These are phyloP conservation scores for Phyllostomus hastatus DNA, from an alignment of 2,113 vertebrate genomes.

Conservation along the genomic window DNA sequence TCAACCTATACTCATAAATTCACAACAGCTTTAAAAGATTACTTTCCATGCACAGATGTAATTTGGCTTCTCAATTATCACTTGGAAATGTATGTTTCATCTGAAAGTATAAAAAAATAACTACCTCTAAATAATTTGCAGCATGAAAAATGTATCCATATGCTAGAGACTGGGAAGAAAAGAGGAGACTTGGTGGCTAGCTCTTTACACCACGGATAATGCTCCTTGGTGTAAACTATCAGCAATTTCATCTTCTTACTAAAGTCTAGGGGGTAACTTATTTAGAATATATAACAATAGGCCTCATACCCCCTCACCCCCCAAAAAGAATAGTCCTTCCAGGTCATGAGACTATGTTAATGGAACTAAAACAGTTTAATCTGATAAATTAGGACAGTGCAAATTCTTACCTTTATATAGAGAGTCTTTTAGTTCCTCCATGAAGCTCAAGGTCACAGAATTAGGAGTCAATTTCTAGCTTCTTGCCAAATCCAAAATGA, in stretches of 20 bases:
- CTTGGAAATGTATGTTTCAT: constrained; percentile 5
- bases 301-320: background rate
- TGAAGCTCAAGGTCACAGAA: constrained; percentile 15
- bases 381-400: background rate
- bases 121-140: background rate
- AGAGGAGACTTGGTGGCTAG: background rate
- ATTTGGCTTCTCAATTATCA: constrained; percentile 4
- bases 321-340: background rate
- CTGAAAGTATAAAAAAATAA: constrained; percentile 22
- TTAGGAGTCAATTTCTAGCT: background rate
- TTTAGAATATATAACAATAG: background rate
- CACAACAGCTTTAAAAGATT: background rate
- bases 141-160: constrained; percentile 6
- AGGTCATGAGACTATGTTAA: constrained; percentile 1
- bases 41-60: constrained; percentile 28
- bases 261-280: background rate
- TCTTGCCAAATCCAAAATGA: constrained; percentile 23
- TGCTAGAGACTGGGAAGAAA: background rate
- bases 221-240: background rate
- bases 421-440: constrained; percentile 8
- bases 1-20: background rate
- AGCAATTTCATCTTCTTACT: background rate
- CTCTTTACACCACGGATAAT: background rate
- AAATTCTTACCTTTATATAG: constrained; percentile 29
- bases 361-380: background rate